Evolutionary conservation across 2,113 vertebrate species (phyloP).

Genomic region (Plecotus auritus): DNA sequence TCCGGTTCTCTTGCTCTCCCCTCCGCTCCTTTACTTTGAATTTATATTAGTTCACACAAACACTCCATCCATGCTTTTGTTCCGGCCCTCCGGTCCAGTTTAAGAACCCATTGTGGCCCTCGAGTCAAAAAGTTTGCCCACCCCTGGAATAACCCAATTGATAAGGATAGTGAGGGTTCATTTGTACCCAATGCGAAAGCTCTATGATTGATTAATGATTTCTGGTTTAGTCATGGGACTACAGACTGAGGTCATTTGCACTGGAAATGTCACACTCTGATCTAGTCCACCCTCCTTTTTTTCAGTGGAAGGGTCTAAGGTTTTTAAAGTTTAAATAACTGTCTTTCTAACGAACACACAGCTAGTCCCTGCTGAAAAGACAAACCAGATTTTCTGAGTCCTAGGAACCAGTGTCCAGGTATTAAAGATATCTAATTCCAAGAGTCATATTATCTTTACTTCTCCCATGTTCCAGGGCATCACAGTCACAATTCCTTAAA

Average conservation of each 20-base stretch:
- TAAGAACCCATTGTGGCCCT: too few relatives aligned
- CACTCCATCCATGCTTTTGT: too few relatives aligned
- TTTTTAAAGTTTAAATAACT: neutral
- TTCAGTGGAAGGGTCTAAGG: neutral
- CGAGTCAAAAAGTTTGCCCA: too few relatives aligned
- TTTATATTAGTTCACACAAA: too few relatives aligned
- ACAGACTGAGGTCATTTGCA: neutral
- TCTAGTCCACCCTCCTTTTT: neutral
- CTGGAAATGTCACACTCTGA: neutral
- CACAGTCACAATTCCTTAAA: neutral
- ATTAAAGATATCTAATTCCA: neutral
- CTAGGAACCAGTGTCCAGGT: neutral
- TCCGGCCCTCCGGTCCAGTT: too few relatives aligned
- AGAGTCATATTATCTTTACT: neutral
- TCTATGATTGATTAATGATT: neutral
- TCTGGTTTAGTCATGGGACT: neutral
- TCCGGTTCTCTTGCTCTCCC: too few relatives aligned
- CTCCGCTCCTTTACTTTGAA: too few relatives aligned
- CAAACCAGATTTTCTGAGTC: neutral
- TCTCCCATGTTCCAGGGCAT: neutral
- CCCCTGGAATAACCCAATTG: neutral
- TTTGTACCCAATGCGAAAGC: neutral
- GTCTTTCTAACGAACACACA: neutral
- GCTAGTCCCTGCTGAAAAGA: neutral
- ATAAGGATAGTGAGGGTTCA: neutral